These are phyloP conservation scores for Recurvirostra avosetta DNA, from an alignment of 2,113 vertebrate species.

Conservation along the genomic window DNA sequence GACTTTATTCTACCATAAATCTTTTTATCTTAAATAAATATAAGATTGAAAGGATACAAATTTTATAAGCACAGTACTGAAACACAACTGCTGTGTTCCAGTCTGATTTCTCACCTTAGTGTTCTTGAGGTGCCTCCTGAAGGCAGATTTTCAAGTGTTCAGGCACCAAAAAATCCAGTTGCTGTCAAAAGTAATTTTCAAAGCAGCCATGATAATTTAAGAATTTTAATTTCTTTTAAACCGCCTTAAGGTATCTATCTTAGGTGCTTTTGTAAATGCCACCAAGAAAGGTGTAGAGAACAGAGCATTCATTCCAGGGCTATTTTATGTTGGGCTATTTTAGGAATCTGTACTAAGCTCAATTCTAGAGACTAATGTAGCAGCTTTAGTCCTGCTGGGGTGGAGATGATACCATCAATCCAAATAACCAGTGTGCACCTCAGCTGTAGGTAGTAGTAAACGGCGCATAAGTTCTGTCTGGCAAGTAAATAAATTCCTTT, in stretches of 20 bases:
- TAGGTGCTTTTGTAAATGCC: not conserved
- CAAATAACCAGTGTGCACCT: not conserved
- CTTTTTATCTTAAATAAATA: not conserved
- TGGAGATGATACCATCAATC: not conserved
- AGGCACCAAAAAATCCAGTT: not conserved
- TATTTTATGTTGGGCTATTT: not conserved
- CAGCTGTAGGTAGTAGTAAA: not conserved
- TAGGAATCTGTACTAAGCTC: not conserved
- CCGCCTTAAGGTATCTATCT: not conserved
- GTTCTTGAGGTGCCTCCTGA: not conserved
- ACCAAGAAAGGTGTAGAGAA: not conserved
- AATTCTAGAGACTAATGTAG: not conserved
- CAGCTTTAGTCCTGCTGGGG: not conserved
- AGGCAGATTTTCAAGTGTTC: not conserved
- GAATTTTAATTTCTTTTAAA: not conserved
- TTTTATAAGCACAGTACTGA: rapidly evolving
- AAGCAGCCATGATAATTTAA: not conserved
- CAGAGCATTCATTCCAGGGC: not conserved
- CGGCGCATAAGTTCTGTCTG: not conserved
- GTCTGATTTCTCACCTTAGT: not conserved
- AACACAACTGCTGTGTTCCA: not conserved
- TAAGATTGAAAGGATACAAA: not conserved
- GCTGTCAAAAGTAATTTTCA: not conserved
- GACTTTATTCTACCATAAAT: not conserved
- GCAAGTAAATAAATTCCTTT: not conserved